Percentiles rank a stretch among this genome's conserved stretches.
These are phyloP conservation scores for Charaxes varanes DNA, from an alignment of 1,140 invertebrate species.

Conservation along the genomic window DNA sequence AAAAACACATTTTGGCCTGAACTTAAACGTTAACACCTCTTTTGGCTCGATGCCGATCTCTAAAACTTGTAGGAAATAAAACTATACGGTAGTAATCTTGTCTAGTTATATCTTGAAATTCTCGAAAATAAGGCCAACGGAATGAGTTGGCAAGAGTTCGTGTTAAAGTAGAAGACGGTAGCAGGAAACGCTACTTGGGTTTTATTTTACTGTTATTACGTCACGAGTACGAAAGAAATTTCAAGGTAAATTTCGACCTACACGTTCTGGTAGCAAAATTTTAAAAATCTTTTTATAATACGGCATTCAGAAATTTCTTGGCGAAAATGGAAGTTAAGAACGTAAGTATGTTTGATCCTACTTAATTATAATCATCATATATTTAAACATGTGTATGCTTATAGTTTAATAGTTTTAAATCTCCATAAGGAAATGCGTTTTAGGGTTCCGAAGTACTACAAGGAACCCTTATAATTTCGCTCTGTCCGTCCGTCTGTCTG, in stretches of 20 bases:
- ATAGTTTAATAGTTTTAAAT: too few relatives aligned
- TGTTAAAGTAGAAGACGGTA: slow-evolving; percentile 6
- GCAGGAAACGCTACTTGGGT: slow-evolving; percentile 10
- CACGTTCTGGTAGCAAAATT: slow-evolving; percentile 2
- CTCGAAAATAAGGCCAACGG: slow-evolving; percentile 5
- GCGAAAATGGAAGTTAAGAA: too few relatives aligned
- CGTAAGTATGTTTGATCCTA: too few relatives aligned
- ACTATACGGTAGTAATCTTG: slow-evolving; percentile 1
- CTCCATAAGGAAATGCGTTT: too few relatives aligned
- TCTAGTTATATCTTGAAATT: slow-evolving; percentile 7
- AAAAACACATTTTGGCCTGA: too few relatives aligned
- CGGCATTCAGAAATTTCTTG: too few relatives aligned
- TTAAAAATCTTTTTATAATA: slow-evolving; percentile 9
- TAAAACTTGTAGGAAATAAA: slow-evolving; percentile 2
- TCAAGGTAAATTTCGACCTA: slow-evolving; percentile 7
- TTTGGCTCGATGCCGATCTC: slow-evolving; percentile 15
- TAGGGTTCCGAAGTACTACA: too few relatives aligned
- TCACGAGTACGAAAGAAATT: slow-evolving; percentile 4
- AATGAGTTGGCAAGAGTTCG: slow-evolving; percentile 13
- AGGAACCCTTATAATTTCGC: too few relatives aligned
- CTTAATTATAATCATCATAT: too few relatives aligned
- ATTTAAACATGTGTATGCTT: too few relatives aligned
- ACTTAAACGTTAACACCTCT: slow-evolving; percentile 15
- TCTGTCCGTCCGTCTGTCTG: too few relatives aligned
- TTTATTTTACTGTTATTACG: slow-evolving; percentile 14